Evolutionary conservation across 2,113 vertebrate genomes (phyloP).

Genomic region (Gorilla gorilla): DNA sequence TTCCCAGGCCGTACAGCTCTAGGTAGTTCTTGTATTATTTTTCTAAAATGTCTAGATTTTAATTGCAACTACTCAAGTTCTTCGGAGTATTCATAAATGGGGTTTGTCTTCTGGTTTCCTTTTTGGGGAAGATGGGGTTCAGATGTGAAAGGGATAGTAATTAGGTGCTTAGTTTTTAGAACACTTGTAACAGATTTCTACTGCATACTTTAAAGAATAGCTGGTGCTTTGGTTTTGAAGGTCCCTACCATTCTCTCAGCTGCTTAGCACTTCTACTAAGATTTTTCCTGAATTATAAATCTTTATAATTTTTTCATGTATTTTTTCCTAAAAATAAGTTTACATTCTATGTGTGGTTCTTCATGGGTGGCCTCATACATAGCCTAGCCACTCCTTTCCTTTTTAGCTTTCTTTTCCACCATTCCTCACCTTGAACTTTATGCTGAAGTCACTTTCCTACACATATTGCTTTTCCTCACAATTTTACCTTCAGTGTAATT

Average conservation of each 20-base stretch:
- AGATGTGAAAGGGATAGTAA: neutral
- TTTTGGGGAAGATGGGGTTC: neutral
- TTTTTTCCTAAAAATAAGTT: neutral
- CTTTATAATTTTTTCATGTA: neutral
- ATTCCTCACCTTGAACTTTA: neutral
- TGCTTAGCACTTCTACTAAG: neutral
- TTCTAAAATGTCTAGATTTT: slow-evolving; percentile 31
- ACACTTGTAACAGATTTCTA: slow-evolving; percentile 24
- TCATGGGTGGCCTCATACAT: neutral
- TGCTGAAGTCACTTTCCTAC: neutral
- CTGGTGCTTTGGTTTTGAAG: neutral
- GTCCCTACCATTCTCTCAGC: neutral
- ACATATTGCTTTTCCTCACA: neutral
- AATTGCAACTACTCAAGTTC: neutral
- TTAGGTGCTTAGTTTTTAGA: neutral
- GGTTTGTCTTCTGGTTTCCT: neutral
- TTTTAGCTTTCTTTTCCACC: neutral
- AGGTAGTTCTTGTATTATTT: neutral
- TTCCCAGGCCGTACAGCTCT: neutral
- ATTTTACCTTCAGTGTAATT: neutral
- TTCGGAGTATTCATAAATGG: slow-evolving; percentile 18
- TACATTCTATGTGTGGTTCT: neutral
- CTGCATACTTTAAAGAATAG: neutral
- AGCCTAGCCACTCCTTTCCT: neutral
- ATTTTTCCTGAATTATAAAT: slow-evolving; percentile 1